Evolutionary conservation across 37 sponge, comb jelly and placozoan genomes (phyloP).

Genomic region (Bolinopsis microptera): DNA sequence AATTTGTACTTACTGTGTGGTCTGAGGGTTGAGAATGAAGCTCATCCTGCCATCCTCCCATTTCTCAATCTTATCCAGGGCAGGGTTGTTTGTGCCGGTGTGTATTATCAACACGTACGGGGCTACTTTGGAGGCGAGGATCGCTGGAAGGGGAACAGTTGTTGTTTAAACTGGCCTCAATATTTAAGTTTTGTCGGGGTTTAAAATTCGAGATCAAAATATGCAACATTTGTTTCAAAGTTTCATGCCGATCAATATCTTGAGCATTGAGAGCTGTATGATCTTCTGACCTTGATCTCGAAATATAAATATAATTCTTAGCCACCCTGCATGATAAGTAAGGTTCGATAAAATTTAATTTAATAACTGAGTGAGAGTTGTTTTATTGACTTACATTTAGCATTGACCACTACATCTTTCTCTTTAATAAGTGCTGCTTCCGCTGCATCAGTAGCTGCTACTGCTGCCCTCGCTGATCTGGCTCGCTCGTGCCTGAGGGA

Average conservation of each 20-base stretch:
- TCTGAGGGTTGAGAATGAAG: constrained; percentile 9
- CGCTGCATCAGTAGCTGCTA: not conserved
- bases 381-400: not conserved
- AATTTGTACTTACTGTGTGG: not conserved
- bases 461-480: not conserved
- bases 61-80: not conserved
- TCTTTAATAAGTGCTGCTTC: not conserved
- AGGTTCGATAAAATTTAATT: too few relatives aligned
- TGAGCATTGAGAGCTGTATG: too few relatives aligned
- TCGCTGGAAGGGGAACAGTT: not conserved
- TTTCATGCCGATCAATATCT: too few relatives aligned
- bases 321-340: too few relatives aligned
- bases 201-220: too few relatives aligned
- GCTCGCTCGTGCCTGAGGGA: not conserved
- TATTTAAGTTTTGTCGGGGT: not conserved
- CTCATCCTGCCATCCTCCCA: constrained; percentile 27
- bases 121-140: not conserved
- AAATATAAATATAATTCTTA: too few relatives aligned
- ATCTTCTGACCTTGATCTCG: too few relatives aligned
- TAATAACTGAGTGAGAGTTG: too few relatives aligned
- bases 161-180: too few relatives aligned
- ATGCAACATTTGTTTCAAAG: too few relatives aligned
- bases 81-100: constrained; percentile 5
- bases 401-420: not conserved
- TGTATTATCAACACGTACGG: constrained; percentile 6